Conservation (phyloP, 2,888 invertebrate genomes). For the Conchocele bisecta region DNA sequence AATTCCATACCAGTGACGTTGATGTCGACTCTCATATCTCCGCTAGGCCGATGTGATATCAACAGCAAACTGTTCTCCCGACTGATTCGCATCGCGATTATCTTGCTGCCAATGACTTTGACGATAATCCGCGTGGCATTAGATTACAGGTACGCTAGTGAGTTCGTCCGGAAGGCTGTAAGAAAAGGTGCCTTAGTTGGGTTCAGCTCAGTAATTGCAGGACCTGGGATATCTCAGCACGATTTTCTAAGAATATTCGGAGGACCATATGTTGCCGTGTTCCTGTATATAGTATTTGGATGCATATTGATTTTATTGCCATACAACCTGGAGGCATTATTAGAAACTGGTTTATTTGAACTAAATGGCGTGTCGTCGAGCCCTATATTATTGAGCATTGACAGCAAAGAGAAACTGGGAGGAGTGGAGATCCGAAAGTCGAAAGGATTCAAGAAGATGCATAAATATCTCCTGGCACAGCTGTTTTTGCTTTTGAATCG, state of each 20-base stretch:
- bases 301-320: constrained; percentile 19
- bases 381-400: constrained; percentile 3
- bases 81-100: constrained; percentile 3
- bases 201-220: constrained; percentile 40
- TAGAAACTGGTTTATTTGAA: constrained; percentile 18
- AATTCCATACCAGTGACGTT: constrained; percentile 36
- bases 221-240: background rate
- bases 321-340: constrained; percentile 11
- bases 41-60: background rate
- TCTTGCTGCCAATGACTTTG: constrained; percentile 24
- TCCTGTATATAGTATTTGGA: constrained; percentile 27
- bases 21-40: constrained; percentile 17
- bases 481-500: constrained; percentile 32
- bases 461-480: constrained; percentile 28
- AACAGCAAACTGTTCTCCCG: constrained; percentile 8
- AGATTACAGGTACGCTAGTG: constrained; percentile 15
- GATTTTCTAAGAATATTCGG: constrained; percentile 26
- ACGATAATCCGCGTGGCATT: constrained; percentile 6
- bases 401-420: constrained; percentile 8
- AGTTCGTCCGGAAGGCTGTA: constrained; percentile 23
- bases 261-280: constrained; percentile 25
- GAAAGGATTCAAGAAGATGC: constrained; percentile 32
- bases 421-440: constrained; percentile 3
- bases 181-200: constrained; percentile 34
- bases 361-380: background rate